Evolutionary conservation across 2,113 vertebrate species (phyloP).

Genomic region (Ardeotis arabs): DNA sequence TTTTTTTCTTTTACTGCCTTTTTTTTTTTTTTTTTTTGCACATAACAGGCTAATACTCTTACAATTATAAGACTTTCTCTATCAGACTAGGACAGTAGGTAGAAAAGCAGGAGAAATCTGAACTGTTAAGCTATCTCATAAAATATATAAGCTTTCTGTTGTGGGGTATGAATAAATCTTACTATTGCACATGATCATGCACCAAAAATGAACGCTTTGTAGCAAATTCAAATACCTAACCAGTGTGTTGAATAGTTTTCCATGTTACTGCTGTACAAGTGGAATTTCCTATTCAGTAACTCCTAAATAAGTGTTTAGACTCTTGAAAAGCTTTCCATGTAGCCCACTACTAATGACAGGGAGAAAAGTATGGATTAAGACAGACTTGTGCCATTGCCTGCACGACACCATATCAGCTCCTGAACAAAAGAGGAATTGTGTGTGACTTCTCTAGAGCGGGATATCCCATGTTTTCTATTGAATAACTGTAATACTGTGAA

Average conservation of each 20-base stretch:
- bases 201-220: background rate
- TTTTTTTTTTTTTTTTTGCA: background rate
- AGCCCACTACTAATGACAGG: accelerated
- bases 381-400: background rate
- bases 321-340: background rate
- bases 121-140: background rate
- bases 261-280: background rate
- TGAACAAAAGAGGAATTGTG: background rate
- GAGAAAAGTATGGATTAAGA: background rate
- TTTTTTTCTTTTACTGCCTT: too few species aligned
- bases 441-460: background rate
- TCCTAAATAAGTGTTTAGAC: background rate
- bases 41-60: background rate
- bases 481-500: background rate
- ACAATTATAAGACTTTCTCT: background rate
- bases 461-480: background rate
- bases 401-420: background rate
- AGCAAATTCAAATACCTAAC: background rate
- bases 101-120: background rate
- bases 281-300: background rate
- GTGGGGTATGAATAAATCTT: background rate
- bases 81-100: background rate
- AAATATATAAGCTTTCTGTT: background rate
- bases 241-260: background rate
- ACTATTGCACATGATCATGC: accelerated